Evolutionary conservation across 2,888 invertebrate species (phyloP).

Genomic region (Linnaemya vulpina): DNA sequence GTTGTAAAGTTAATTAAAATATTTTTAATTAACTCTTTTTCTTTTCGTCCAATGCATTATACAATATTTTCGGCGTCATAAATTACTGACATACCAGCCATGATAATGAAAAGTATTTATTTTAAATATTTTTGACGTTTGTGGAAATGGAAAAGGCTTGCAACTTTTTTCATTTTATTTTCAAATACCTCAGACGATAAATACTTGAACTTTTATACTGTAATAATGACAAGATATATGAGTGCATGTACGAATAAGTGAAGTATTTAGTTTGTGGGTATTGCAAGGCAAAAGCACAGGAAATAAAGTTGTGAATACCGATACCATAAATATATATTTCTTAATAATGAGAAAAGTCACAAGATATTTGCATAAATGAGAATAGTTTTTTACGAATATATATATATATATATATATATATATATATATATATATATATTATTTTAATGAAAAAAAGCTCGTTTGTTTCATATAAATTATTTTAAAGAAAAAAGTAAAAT

Average conservation of each 20-base stretch:
- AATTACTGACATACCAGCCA: slow-evolving; percentile 24
- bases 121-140: slow-evolving; percentile 24
- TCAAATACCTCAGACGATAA: slow-evolving; percentile 4
- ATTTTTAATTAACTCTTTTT: slow-evolving; percentile 14
- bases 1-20: slow-evolving; percentile 19
- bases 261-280: too few relatives aligned
- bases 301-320: too few relatives aligned
- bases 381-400: too few relatives aligned
- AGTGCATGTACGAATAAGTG: too few relatives aligned
- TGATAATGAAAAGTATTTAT: slow-evolving; percentile 26
- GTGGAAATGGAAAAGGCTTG: neutral
- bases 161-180: neutral
- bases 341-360: too few relatives aligned
- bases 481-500: too few relatives aligned
- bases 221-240: neutral
- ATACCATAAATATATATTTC: too few relatives aligned
- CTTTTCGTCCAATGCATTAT: neutral
- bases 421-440: too few relatives aligned
- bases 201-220: neutral
- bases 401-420: too few relatives aligned
- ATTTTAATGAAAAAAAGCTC: too few relatives aligned
- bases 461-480: too few relatives aligned
- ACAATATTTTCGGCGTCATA: slow-evolving; percentile 26
- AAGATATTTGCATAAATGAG: too few relatives aligned
- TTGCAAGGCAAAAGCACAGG: neutral